These are phyloP conservation scores for Papilio helenus DNA, from an alignment of 1,140 invertebrate species.

Conservation along the genomic window DNA sequence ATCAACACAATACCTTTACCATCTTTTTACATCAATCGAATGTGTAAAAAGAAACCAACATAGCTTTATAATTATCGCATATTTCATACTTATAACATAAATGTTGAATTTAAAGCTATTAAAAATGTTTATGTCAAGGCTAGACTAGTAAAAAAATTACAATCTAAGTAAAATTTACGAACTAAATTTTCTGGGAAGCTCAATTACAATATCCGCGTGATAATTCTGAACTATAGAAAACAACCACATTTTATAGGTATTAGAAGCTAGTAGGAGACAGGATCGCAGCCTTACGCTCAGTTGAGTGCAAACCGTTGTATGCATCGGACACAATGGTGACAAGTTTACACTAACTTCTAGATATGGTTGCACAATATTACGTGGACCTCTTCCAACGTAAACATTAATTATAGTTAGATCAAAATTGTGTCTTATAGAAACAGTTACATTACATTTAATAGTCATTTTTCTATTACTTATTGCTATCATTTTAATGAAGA, in stretches of 20 bases:
- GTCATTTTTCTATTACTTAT: no score
- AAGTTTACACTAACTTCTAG: slow-evolving; percentile 47
- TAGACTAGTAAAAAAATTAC: no score
- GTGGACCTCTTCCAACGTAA: background rate
- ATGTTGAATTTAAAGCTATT: no score
- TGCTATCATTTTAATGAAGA: no score
- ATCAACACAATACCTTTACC: no score
- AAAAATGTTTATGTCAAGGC: no score
- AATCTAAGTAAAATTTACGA: no score
- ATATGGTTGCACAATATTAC: slow-evolving; percentile 46
- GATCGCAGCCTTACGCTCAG: slow-evolving; percentile 48
- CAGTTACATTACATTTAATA: background rate
- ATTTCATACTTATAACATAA: no score
- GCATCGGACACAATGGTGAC: slow-evolving; percentile 50
- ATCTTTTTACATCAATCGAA: no score
- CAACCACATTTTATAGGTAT: background rate
- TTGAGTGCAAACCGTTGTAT: slow-evolving; percentile 60
- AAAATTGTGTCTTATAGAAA: background rate
- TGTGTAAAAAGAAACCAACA: no score
- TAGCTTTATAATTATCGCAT: no score
- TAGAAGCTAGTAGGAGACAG: slow-evolving; percentile 27
- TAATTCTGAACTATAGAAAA: background rate
- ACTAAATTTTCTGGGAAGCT: background rate
- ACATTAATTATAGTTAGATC: slow-evolving; percentile 6
- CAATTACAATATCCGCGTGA: background rate